Conservation (phyloP, 2,113 vertebrate species). For the Notechis scutatus region DNA sequence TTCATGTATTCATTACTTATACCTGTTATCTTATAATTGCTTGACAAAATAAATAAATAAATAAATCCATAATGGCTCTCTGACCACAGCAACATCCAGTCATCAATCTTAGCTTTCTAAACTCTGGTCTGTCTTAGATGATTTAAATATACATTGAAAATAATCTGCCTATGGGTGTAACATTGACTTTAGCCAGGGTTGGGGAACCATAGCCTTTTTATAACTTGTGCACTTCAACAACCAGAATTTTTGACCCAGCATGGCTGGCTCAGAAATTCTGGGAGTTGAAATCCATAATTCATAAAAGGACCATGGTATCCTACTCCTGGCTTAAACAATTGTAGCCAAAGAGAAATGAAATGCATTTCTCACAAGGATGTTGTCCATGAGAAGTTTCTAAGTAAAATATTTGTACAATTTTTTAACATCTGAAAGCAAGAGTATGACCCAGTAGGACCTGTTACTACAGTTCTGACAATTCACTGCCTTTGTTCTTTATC, state of each 20-base stretch:
- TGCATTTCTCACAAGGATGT: not conserved
- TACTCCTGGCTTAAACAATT: not conserved
- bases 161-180: not conserved
- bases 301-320: not conserved
- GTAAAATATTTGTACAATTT: not conserved
- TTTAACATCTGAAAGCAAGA: not conserved
- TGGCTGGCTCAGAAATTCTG: not conserved
- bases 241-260: not conserved
- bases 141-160: not conserved
- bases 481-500: not conserved
- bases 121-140: not conserved
- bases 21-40: too few species aligned
- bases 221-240: not conserved
- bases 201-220: not conserved
- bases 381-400: not conserved
- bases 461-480: not conserved
- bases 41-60: too few species aligned
- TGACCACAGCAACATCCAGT: not conserved
- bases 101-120: not conserved
- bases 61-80: not conserved
- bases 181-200: not conserved
- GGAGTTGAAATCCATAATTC: not conserved
- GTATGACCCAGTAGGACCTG: not conserved
- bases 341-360: not conserved
- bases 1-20: too few species aligned